Percentiles rank a stretch among this genome's conserved stretches.
Conservation (phyloP, 2,888 invertebrate species). For the Trichopoda pennipes region DNA sequence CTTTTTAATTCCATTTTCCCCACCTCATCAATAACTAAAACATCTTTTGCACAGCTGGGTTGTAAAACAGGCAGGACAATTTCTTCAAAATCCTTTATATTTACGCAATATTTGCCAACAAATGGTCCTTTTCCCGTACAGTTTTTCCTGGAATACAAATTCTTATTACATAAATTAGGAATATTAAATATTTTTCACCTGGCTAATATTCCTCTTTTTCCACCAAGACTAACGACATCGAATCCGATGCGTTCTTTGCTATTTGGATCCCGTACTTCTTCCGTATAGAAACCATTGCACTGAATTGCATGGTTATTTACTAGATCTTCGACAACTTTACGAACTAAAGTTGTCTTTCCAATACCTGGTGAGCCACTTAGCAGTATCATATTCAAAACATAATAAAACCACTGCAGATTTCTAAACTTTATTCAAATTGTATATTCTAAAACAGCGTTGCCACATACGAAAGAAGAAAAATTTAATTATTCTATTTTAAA, state of each 20-base stretch:
- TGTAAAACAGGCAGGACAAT: constrained; percentile 81
- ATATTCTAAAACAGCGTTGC: too few species aligned
- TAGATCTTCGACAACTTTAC: constrained; percentile 78
- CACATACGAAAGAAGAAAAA: too few species aligned
- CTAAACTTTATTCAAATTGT: not conserved
- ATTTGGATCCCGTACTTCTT: constrained; percentile 82
- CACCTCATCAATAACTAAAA: constrained; percentile 78
- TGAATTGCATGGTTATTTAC: constrained; percentile 68
- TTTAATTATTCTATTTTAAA: too few species aligned
- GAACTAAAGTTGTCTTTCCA: constrained; percentile 86
- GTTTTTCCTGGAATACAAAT: constrained; percentile 33
- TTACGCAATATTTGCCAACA: constrained; percentile 85
- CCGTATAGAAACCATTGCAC: constrained; percentile 85
- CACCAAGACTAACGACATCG: constrained; percentile 83
- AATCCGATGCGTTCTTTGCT: constrained; percentile 83
- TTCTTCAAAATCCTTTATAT: constrained; percentile 84
- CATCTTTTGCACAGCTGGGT: constrained; percentile 71
- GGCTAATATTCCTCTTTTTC: constrained; percentile 82
- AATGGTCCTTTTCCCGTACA: constrained; percentile 71
- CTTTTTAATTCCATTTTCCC: constrained; percentile 80
- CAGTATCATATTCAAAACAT: constrained; percentile 15
- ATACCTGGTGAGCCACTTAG: constrained; percentile 81
- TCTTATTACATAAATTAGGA: not conserved
- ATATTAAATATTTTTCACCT: constrained; percentile 75
- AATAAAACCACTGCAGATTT: not conserved